Conservation (phyloP, 1,140 invertebrate genomes). For the Ruditapes philippinarum region DNA sequence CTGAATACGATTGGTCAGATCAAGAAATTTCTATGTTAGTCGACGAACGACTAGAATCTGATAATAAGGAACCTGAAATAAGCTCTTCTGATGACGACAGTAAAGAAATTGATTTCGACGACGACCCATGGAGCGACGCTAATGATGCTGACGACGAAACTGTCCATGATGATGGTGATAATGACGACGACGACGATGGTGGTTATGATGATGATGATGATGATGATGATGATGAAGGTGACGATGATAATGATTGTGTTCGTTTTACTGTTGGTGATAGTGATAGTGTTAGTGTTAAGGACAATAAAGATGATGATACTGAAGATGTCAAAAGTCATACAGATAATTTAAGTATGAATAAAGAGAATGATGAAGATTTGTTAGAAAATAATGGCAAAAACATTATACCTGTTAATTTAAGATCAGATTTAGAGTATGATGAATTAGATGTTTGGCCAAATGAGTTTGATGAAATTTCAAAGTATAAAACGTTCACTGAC, state of each 20-base stretch:
- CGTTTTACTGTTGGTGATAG: background rate
- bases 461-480: background rate
- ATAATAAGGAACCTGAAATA: background rate
- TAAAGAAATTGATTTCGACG: conserved; percentile 9
- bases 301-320: background rate
- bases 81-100: background rate
- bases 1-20: background rate
- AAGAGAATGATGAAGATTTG: background rate
- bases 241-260: too few species aligned
- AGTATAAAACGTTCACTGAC: background rate
- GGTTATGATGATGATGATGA: too few species aligned
- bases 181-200: background rate
- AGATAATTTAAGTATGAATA: too few species aligned
- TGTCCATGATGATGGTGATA: too few species aligned
- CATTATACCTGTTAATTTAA: background rate
- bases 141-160: too few species aligned
- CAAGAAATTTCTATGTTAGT: background rate
- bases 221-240: too few species aligned
- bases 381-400: background rate
- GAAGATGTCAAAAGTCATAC: background rate
- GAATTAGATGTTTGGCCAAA: background rate
- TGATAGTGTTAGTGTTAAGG: background rate
- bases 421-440: background rate
- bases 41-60: background rate
- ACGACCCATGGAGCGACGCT: background rate